phyloP scores from a whole-genome alignment of 2,888 invertebrate genomes.

The Tipula unca region DNA sequence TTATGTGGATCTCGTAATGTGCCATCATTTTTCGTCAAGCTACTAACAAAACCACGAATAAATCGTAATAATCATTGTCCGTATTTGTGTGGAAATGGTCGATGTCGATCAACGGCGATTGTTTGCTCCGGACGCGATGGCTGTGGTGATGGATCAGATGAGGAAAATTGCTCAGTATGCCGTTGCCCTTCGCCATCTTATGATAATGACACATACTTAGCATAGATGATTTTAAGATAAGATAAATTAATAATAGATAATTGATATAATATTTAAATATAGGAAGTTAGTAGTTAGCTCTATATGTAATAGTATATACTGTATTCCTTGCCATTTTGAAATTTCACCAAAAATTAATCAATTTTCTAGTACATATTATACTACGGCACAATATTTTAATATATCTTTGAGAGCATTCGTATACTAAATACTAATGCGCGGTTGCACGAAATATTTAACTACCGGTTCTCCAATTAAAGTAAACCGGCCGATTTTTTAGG shows the following conservation, averaged over 20 bases:
- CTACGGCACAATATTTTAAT: neutral
- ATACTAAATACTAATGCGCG: too few relatives aligned
- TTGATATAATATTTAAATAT: neutral
- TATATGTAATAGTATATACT: neutral
- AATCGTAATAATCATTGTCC: constrained; percentile 51
- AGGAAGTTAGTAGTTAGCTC: neutral
- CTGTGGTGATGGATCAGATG: constrained; percentile 85
- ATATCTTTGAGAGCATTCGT: neutral
- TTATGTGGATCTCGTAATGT: constrained; percentile 51
- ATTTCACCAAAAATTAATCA: neutral
- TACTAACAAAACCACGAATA: constrained; percentile 30
- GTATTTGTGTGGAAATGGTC: constrained; percentile 75
- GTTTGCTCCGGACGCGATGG: constrained; percentile 85
- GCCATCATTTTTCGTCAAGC: constrained; percentile 38
- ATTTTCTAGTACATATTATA: neutral
- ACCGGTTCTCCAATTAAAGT: too few relatives aligned
- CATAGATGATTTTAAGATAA: too few relatives aligned
- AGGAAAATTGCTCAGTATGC: constrained; percentile 74
- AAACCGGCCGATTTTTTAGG: too few relatives aligned
- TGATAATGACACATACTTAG: neutral
- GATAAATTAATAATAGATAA: neutral
- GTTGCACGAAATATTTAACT: too few relatives aligned
- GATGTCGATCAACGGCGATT: constrained; percentile 81
- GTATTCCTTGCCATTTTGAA: neutral
- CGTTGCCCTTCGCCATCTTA: constrained; percentile 51